Base-by-base conservation (phyloP, 1,140 invertebrate species). In the Drosophila erecta region DNA sequence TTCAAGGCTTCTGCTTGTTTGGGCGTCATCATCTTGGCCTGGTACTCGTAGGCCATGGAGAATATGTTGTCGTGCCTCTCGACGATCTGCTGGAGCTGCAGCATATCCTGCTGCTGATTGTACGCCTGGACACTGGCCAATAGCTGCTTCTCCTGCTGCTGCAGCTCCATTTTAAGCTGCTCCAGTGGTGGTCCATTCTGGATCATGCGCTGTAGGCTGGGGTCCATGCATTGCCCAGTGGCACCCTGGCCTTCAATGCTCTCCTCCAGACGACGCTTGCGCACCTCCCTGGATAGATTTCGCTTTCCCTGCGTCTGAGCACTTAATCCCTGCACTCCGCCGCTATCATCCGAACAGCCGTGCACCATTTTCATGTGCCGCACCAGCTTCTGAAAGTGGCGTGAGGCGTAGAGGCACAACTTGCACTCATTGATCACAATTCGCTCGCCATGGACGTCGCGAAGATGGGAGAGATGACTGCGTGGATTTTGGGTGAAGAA, bases 341-440 rank as follows among this genome's bases (percentile, higher is more conserved):
- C 79, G 1, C 46, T 60, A 20, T 79, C 87, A 51, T 92, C 91
- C 12, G 79, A 76, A 47, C 81, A 91, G 58, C 93, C 94, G 90
- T 97, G 96, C 40, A 96, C 95, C 95, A 96, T 96, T 87, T 95
- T 95, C 76, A 96, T 94, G 93, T 98, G 97, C 56, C 97, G 93
- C 53, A 96, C 94, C 38, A 98, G 92, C 93, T 98, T 98, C 81
- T 97, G 96, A 79, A 95, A 95, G 91, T 96, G 96, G 58, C 95
- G 94, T n/a, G 96, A 97, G 7, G 97, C 96, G 93, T 98, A 98
- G 50, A 97, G 93, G 92, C 97, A 98, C 58, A 94, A 92, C 14
- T 95, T 94, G 89, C 97, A 98, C 77, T 96, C 95, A 90, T 96
- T 97, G 56, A 97, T 96, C 74, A 95, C 95, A 44, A 97, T 94